Base-by-base conservation (phyloP, 2,797 vertebrate genomes). In the Falco biarmicus region DNA sequence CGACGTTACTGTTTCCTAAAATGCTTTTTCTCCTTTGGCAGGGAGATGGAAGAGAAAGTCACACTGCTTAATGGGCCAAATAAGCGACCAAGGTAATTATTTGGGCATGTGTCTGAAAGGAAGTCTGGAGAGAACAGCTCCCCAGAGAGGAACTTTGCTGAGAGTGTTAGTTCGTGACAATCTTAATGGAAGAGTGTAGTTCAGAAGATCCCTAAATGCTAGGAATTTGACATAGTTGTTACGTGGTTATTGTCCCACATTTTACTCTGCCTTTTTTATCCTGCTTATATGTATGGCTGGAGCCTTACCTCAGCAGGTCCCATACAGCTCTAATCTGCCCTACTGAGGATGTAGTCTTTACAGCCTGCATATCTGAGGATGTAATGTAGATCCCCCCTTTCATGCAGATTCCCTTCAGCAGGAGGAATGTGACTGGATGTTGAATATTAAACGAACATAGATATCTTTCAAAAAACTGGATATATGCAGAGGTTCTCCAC, bases 21-120 rank as follows among this genome's bases (percentile, higher is more conserved):
- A 90, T 78, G 20, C 66, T 96, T 96, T 97, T 81, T 91, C 95
- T 84, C n/a, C 43, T 92, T 93, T 94, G 96, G 64, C 96, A 99
- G 99, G 96, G 98, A 99, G 93, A 98, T 99, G 97, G 99, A 99
- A 61, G 99, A 99, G 81, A 99, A 98, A 96, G 99, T 99, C 85
- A 98, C 97, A 5, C 97, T 99, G 91, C 98, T 99, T 92, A 99
- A 99, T 97, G 99, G 98, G 53, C 98, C 99, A 73, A 99, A 98
- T 98, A 99, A 99, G 96, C 99, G 98, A 98, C 99, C 99, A 97
- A 99, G 99, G 99, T 99, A 98, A 98, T 94, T 75, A 83, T 89
- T 65, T 95, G 63, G 37, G 80, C 60, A 13, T 65, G 26, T 88
- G 87, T 87, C 95, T 89, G 85, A 89, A 83, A 85, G 79, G 84